Percentiles rank a stretch among this genome's conserved stretches.
phyloP scores from a whole-genome alignment of 1,140 invertebrate genomes.

The Radopholus similis region DNA sequence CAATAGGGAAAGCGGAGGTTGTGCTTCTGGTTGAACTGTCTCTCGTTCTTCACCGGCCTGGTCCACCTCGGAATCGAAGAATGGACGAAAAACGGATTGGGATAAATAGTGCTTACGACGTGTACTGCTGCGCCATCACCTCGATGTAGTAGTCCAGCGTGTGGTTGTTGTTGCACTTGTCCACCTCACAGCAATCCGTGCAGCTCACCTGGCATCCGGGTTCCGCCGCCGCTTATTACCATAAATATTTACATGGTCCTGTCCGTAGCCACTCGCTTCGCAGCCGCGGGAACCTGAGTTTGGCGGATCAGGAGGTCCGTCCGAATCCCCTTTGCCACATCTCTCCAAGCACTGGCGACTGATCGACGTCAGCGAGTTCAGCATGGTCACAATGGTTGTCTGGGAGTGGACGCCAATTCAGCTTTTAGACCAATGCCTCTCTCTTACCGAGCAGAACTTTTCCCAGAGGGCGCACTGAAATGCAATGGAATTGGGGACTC shows the following conservation, averaged over 20 bases:
- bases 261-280: constrained; percentile 21
- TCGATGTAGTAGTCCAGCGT: constrained; percentile 11
- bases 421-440: too few relatives aligned
- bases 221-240: not conserved
- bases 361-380: constrained; percentile 18
- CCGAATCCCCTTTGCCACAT: too few relatives aligned
- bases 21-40: constrained; percentile 8
- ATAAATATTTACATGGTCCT: constrained; percentile 11
- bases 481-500: not conserved
- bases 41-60: constrained; percentile 18
- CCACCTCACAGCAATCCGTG: constrained; percentile 18
- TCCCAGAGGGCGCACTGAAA: constrained; percentile 16
- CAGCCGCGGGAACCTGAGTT: not conserved
- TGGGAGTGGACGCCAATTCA: too few relatives aligned
- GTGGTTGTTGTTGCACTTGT: constrained; percentile 21
- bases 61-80: not conserved
- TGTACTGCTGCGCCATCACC: constrained; percentile 15
- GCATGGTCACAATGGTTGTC: constrained; percentile 23
- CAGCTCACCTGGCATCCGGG: constrained; percentile 10
- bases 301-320: too few relatives aligned
- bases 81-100: not conserved
- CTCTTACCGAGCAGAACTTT: constrained; percentile 15
- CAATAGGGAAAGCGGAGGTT: constrained; percentile 15
- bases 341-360: constrained; percentile 11
- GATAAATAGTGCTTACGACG: not conserved